Percentiles rank a stretch among this genome's conserved stretches.
phyloP scores from a whole-genome alignment of 2,113 vertebrate genomes.

The Diglossa brunneiventris region DNA sequence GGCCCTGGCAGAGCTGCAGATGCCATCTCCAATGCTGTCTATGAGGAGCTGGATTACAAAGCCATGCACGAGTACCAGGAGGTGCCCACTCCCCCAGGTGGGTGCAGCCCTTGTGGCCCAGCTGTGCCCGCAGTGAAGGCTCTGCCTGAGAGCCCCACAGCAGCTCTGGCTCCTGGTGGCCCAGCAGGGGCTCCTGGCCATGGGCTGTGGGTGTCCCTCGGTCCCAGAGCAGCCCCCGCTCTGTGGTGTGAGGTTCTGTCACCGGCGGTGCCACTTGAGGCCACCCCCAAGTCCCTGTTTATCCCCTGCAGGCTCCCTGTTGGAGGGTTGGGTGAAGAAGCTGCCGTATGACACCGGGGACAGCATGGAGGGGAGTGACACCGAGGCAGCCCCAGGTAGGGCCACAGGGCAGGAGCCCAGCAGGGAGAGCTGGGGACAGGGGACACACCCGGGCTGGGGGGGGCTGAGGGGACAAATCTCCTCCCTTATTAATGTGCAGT shows the following conservation, averaged over 20 bases:
- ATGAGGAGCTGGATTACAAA: slow-evolving; percentile 22
- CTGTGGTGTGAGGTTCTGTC: not conserved
- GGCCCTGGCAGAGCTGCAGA: rapidly evolving
- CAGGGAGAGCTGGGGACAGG: not conserved
- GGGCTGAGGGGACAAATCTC: not conserved
- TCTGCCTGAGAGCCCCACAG: rapidly evolving
- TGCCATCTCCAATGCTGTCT: not conserved
- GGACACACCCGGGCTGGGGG: rapidly evolving
- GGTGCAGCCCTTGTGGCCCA: not conserved
- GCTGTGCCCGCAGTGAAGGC: rapidly evolving
- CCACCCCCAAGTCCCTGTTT: rapidly evolving
- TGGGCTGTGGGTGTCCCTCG: rapidly evolving
- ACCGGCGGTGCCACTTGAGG: rapidly evolving
- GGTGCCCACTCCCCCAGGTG: not conserved
- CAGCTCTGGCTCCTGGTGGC: rapidly evolving
- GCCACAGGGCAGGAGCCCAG: too few species aligned
- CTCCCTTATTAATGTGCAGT: rapidly evolving
- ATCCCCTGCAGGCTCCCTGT: not conserved
- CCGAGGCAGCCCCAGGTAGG: not conserved
- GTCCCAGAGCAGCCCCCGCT: rapidly evolving
- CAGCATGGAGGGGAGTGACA: not conserved
- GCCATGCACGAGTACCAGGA: not conserved
- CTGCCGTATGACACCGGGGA: not conserved
- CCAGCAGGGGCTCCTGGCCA: rapidly evolving
- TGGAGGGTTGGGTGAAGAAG: not conserved